Evolutionary conservation across 2,113 vertebrate species (phyloP).

Genomic region (cattle (Bos taurus)): DNA sequence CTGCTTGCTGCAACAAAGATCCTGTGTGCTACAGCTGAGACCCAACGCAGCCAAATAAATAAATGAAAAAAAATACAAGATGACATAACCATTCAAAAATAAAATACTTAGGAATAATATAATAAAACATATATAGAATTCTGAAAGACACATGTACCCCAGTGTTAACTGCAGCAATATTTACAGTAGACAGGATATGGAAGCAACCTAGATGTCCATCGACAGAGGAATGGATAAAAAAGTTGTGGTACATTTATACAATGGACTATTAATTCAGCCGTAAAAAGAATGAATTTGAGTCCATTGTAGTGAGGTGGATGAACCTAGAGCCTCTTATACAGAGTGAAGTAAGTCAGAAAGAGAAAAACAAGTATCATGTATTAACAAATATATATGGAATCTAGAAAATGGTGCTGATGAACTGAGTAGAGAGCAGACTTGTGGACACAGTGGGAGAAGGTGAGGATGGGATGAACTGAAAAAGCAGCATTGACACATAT

Average conservation of each 20-base stretch:
- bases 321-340: neutral
- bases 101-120: neutral
- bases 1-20: neutral
- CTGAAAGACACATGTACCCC: neutral
- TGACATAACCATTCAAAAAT: neutral
- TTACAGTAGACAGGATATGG: neutral
- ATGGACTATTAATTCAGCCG: neutral
- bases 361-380: neutral
- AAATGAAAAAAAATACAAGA: neutral
- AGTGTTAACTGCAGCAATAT: neutral
- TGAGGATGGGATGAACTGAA: neutral
- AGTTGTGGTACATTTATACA: neutral
- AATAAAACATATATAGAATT: neutral
- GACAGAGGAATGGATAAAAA: neutral
- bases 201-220: neutral
- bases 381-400: neutral
- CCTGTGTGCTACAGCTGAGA: neutral
- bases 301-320: neutral
- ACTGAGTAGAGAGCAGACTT: neutral
- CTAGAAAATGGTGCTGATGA: neutral
- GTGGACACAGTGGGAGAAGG: neutral
- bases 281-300: neutral
- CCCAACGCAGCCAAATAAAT: neutral
- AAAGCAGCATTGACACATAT: neutral
- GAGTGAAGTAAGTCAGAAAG: neutral